Evolutionary conservation across 2,797 vertebrate genomes (phyloP).

Genomic region (Phataginus tetradactyla): DNA sequence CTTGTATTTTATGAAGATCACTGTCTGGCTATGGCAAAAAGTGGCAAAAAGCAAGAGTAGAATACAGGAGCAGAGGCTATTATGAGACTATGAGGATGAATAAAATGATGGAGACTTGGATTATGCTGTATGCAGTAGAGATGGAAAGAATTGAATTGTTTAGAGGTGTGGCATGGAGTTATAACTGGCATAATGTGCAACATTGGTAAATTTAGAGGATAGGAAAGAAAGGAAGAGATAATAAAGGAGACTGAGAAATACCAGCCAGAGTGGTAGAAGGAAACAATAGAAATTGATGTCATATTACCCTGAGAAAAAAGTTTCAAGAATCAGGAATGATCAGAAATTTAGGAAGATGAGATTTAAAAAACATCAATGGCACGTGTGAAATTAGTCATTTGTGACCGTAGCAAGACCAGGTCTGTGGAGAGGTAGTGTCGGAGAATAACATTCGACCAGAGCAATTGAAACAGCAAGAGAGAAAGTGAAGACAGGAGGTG

Average conservation of each 20-base stretch:
- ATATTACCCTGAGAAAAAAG: not conserved
- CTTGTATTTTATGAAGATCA: not conserved
- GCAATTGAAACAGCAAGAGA: not conserved
- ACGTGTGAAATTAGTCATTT: not conserved
- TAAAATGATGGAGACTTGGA: not conserved
- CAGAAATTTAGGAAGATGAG: slow-evolving; percentile 13
- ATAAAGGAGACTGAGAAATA: not conserved
- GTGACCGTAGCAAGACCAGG: not conserved
- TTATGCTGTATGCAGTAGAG: not conserved
- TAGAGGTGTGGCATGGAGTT: not conserved
- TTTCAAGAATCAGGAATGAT: not conserved
- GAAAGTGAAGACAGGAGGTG: not conserved
- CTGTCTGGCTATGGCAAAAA: not conserved
- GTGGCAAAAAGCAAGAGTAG: not conserved
- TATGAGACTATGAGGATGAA: not conserved
- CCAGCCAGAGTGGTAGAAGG: not conserved
- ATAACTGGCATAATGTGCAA: not conserved
- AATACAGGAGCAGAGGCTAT: not conserved
- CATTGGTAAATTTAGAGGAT: not conserved
- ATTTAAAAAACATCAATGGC: not conserved
- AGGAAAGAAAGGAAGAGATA: not conserved
- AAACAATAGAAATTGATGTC: not conserved
- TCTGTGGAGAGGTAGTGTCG: not conserved
- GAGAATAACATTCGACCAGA: not conserved
- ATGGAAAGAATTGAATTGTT: not conserved